phyloP scores from a whole-genome alignment of 1,140 invertebrate species.

The Nasonia vitripennis region DNA sequence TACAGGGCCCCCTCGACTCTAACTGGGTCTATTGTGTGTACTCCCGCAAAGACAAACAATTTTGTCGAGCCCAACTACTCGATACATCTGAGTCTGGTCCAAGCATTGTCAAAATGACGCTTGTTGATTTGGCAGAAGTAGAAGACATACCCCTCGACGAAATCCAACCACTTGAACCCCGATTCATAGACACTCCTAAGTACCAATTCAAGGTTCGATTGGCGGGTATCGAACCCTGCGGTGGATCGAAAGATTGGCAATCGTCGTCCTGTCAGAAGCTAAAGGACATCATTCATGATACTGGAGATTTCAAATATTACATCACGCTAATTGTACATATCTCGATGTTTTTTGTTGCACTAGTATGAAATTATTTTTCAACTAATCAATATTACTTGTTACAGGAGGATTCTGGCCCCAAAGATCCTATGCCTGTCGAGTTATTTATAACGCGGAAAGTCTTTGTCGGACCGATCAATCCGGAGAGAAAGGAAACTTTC shows the following conservation, averaged over 20 bases:
- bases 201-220: constrained; percentile 77
- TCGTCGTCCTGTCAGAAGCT: constrained; percentile 74
- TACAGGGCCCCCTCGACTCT: not conserved
- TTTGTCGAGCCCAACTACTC: constrained; percentile 74
- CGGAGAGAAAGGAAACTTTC: constrained; percentile 73
- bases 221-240: constrained; percentile 75
- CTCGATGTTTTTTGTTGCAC: not conserved
- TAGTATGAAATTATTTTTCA: not conserved
- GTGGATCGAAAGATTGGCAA: constrained; percentile 74
- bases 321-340: constrained; percentile 18
- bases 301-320: constrained; percentile 60
- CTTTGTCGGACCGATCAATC: constrained; percentile 72
- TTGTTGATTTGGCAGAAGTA: constrained; percentile 74
- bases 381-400: not conserved
- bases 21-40: constrained; percentile 52
- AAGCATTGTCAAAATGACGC: not conserved
- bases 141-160: constrained; percentile 69
- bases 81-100: constrained; percentile 55
- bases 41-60: constrained; percentile 71
- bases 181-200: constrained; percentile 70
- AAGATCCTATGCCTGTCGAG: constrained; percentile 75
- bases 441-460: constrained; percentile 58
- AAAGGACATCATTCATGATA: constrained; percentile 73
- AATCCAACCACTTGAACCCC: constrained; percentile 68
- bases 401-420: constrained; percentile 69